Evolutionary conservation across 2,113 vertebrate genomes (phyloP).

Genomic region (Callopanchax toddi): DNA sequence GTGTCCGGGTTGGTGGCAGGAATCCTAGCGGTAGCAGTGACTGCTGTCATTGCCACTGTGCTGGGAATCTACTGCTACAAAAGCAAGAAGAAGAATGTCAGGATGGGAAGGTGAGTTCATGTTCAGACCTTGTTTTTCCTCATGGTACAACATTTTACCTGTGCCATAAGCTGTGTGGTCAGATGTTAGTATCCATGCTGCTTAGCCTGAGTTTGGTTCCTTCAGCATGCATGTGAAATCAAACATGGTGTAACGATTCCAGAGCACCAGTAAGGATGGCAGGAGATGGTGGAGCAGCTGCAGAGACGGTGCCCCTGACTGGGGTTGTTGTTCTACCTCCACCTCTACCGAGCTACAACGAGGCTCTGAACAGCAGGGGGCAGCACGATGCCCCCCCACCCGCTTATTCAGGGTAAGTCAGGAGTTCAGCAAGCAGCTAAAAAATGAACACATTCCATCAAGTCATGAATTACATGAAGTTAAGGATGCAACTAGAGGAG

Average conservation of each 20-base stretch:
- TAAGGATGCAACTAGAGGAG: no score
- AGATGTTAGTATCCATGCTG: no score
- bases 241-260: neutral
- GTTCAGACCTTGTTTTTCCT: no score
- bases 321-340: constrained; percentile 72
- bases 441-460: no score
- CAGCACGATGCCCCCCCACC: constrained; percentile 88
- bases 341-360: constrained; percentile 85
- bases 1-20: constrained; percentile 75
- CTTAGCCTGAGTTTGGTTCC: no score
- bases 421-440: neutral
- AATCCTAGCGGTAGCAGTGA: constrained; percentile 59
- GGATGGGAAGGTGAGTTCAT: constrained; percentile 44
- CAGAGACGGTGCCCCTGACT: constrained; percentile 68
- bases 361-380: constrained; percentile 82
- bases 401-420: constrained; percentile 85
- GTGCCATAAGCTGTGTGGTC: no score
- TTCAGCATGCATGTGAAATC: no score
- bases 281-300: constrained; percentile 50
- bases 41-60: constrained; percentile 59
- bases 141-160: no score
- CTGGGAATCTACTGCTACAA: constrained; percentile 78
- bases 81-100: constrained; percentile 50
- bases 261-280: constrained; percentile 70
- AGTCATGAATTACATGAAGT: no score